A percentile compares a stretch with the other conserved stretches of the same genome.
These are phyloP conservation scores for Channa argus DNA, from an alignment of 2,113 vertebrate genomes.

Conservation along the genomic window DNA sequence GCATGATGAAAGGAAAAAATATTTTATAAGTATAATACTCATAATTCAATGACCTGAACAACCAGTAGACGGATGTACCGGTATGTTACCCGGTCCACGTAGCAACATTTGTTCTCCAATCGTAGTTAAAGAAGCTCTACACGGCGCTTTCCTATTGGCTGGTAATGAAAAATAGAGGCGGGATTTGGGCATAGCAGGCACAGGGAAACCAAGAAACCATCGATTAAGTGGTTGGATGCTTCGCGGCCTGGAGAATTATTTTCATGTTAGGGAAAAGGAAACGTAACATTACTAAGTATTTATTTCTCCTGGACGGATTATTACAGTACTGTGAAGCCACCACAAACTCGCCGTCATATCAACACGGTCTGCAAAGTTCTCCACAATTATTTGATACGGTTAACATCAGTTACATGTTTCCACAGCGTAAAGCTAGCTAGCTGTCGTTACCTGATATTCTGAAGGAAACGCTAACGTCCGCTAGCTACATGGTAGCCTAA, in stretches of 20 bases:
- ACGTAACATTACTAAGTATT: slow-evolving; percentile 29
- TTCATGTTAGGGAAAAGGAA: slow-evolving; percentile 21
- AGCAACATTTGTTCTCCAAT: slow-evolving; percentile 42
- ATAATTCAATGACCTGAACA: neutral
- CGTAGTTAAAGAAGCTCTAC: neutral
- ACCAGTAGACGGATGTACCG: neutral
- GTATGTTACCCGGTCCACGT: neutral
- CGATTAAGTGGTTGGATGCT: slow-evolving; percentile 31
- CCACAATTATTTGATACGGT: neutral
- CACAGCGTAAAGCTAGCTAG: slow-evolving; percentile 44
- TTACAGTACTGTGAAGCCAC: neutral
- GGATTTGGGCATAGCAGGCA: slow-evolving; percentile 28
- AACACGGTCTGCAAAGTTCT: slow-evolving; percentile 11
- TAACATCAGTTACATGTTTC: slow-evolving; percentile 13
- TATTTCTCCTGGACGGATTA: neutral
- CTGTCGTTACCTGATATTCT: slow-evolving; percentile 26
- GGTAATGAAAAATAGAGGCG: slow-evolving; percentile 48
- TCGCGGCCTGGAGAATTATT: slow-evolving; percentile 54
- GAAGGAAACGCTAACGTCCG: slow-evolving; percentile 28
- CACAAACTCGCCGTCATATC: neutral
- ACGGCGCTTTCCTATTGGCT: slow-evolving; percentile 47
- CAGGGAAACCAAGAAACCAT: slow-evolving; percentile 24
- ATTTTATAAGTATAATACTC: no score
- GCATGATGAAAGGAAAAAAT: no score
- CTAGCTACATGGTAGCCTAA: slow-evolving; percentile 43